Percentiles rank a stretch among this genome's conserved stretches.
phyloP scores from a whole-genome alignment of 2,888 invertebrate genomes.

The Caenorhabditis wallacei region DNA sequence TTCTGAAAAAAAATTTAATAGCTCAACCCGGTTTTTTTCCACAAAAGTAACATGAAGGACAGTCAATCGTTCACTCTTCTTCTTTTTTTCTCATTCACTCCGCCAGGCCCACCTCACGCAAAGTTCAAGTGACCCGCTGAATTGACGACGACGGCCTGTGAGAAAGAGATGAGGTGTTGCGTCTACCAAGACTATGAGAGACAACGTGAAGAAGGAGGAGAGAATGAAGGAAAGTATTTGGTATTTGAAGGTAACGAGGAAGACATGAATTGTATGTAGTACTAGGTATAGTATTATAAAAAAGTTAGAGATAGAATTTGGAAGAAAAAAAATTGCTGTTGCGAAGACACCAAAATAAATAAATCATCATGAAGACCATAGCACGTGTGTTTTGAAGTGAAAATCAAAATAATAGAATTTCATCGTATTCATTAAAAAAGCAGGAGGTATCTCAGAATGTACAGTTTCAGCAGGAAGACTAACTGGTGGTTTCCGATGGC shows the following conservation, averaged over 20 bases:
- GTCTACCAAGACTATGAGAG: background rate
- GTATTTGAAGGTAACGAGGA: too few species aligned
- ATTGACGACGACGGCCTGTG: constrained; percentile 18
- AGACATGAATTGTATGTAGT: constrained; percentile 5
- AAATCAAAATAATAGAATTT: too few species aligned
- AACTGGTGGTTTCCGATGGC: constrained; percentile 19
- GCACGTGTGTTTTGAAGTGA: too few species aligned
- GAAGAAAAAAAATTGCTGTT: background rate
- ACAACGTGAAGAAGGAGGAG: constrained; percentile 4
- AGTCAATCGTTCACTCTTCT: constrained; percentile 11
- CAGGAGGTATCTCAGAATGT: background rate
- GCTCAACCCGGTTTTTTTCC: constrained; percentile 1
- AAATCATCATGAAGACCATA: too few species aligned
- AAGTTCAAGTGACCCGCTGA: constrained; percentile 58
- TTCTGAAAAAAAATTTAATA: too few species aligned
- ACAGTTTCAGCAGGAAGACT: background rate
- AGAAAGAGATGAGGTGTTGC: constrained; percentile 23
- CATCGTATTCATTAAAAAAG: background rate
- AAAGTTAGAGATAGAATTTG: background rate
- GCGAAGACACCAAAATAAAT: too few species aligned
- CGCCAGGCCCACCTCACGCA: constrained; percentile 26
- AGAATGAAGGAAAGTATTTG: too few species aligned
- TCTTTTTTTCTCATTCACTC: background rate
- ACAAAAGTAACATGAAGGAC: constrained; percentile 57
- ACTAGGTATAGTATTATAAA: background rate